Evolutionary conservation across 37 sponge, comb jelly and placozoan species (phyloP), one percentile per base, ranked within the genome.

Genomic region (Chondrilla cf. caribensis): DNA sequence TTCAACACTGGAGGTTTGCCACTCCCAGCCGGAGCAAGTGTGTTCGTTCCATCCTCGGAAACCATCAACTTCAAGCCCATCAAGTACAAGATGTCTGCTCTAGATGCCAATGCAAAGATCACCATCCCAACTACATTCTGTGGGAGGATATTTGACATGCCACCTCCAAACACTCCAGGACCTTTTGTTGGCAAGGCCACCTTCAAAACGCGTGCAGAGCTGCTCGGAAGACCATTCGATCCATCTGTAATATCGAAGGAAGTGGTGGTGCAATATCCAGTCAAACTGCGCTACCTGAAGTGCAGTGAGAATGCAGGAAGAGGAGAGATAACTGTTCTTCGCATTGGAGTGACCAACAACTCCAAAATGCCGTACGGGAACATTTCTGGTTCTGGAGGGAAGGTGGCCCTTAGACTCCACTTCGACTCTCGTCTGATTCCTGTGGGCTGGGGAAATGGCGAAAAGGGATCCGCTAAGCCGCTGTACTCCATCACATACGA

Each of bases 101-200:
- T 94, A 14, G 38, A 29, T 21, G 66, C 87, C 9, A 80, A 85
- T 0, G 65, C 71, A 14, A 66, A 62, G 2, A 82, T 84, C 54
- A 31, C 47, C 14, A 84, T 94, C 19, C 91, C 91, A 3, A 64
- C 60, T 0, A 77, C 71, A 54, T 86, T 86, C 44, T 35, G 54
- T 72, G 95, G 95, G 47, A 60, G 95, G 26, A 90, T 94, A 59
- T 84, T 89, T 32, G 91, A 94, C 54, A 59, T 79, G 37, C 85
- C 87, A 36, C 77, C 95, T 40, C 91, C 92, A 19, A 94, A 94
- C 55, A 35, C 32, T 3, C 91, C 89, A 18, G 92, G 92, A 0
- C 92, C 95, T 7, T 81, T 94, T 51, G 28, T 36, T 0, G 60
- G 58, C 29, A 32, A 65, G 32, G 91, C 91, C 35, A 54, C 80